Evolutionary conservation across 2,888 invertebrate species (phyloP).

Genomic region (Erebia ligea): DNA sequence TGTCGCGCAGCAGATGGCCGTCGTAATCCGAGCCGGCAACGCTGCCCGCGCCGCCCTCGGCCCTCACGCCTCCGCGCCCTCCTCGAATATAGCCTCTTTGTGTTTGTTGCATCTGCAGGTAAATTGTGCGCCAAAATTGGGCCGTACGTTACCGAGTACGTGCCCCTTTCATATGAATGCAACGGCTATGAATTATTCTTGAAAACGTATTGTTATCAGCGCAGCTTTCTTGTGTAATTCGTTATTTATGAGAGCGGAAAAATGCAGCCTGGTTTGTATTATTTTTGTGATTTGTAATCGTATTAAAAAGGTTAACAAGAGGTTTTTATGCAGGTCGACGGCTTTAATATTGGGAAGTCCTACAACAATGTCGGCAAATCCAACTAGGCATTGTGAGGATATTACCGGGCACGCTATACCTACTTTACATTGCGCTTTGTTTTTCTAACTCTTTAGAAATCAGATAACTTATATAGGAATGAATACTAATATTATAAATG

Average conservation of each 20-base stretch:
- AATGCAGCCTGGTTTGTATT: constrained; percentile 36
- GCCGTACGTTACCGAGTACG: constrained; percentile 67
- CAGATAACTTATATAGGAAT: no score
- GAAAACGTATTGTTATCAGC: constrained; percentile 75
- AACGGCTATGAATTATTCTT: constrained; percentile 75
- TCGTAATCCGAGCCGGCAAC: constrained; percentile 73
- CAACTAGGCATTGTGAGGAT: constrained; percentile 23
- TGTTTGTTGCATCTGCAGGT: constrained; percentile 82
- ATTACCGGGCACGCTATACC: constrained; percentile 8
- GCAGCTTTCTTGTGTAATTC: constrained; percentile 59
- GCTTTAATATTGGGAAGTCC: constrained; percentile 35
- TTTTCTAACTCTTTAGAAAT: background rate
- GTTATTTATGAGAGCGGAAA: constrained; percentile 47
- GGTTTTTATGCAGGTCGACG: constrained; percentile 28
- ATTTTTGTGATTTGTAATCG: constrained; percentile 36
- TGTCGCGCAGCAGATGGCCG: constrained; percentile 77
- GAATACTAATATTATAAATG: no score
- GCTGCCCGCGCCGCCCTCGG: constrained; percentile 37
- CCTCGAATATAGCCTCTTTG: constrained; percentile 75
- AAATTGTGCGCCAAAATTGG: constrained; percentile 80
- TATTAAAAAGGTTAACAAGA: constrained; percentile 24
- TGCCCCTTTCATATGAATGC: constrained; percentile 68
- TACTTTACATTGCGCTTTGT: background rate
- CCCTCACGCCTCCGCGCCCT: constrained; percentile 47
- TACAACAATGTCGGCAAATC: constrained; percentile 34